Evolutionary conservation across 2,797 vertebrate genomes (phyloP).

Genomic region (Synanceia verrucosa): DNA sequence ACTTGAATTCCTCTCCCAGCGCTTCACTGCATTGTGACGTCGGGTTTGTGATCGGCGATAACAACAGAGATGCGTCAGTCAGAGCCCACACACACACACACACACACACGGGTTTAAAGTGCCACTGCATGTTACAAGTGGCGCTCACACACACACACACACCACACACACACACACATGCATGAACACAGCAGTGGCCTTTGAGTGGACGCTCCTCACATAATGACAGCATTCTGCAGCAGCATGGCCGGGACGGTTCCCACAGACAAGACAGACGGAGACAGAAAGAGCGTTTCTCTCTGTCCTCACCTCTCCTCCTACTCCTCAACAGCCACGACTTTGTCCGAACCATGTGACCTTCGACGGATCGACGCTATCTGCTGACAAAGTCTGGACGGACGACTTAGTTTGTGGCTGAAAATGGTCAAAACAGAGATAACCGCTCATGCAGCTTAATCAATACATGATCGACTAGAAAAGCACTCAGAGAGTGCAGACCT

Average conservation of each 20-base stretch:
- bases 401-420: background rate
- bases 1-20: slow-evolving; percentile 82
- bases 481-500: too few relatives aligned
- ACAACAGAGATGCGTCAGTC: slow-evolving; percentile 78
- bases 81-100: slow-evolving; percentile 64
- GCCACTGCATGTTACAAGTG: slow-evolving; percentile 41
- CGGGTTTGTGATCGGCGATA: slow-evolving; percentile 68
- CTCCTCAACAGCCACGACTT: slow-evolving; percentile 74
- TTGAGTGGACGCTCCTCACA: slow-evolving; percentile 71
- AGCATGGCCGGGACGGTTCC: slow-evolving; percentile 76
- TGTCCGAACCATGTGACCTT: slow-evolving; percentile 65
- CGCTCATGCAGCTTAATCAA: background rate
- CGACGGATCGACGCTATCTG: slow-evolving; percentile 38
- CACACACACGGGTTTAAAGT: slow-evolving; percentile 45
- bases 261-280: slow-evolving; percentile 79
- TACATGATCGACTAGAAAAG: background rate
- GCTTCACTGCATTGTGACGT: slow-evolving; percentile 73
- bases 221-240: slow-evolving; percentile 84
- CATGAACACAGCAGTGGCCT: slow-evolving; percentile 67
- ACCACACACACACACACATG: slow-evolving; percentile 44
- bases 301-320: slow-evolving; percentile 77
- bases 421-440: background rate
- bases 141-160: slow-evolving; percentile 34
- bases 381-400: slow-evolving; percentile 12
- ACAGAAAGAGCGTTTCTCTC: slow-evolving; percentile 71